phyloP scores from a whole-genome alignment of 2,797 vertebrate genomes.

The Bryconaethiops microstoma region DNA sequence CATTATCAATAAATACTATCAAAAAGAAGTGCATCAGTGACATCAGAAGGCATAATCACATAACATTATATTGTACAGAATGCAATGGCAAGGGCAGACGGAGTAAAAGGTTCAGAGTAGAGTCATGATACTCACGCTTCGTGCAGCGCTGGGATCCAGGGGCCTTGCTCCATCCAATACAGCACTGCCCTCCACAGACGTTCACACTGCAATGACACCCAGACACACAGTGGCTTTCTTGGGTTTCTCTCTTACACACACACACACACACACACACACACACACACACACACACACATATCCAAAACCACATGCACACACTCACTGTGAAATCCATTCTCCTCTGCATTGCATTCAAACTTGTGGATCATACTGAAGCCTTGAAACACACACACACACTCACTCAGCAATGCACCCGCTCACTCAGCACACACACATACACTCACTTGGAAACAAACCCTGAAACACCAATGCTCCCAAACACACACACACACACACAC shows the following conservation, averaged over 20 bases:
- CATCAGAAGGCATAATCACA: too few relatives aligned
- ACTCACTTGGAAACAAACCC: conserved; percentile 42
- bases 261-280: not conserved
- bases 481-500: conserved; percentile 17
- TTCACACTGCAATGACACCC: conserved; percentile 86
- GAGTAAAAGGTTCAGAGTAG: not conserved
- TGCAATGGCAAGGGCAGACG: not conserved
- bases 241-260: not conserved
- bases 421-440: conserved; percentile 22
- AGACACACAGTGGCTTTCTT: conserved; percentile 27
- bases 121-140: conserved; percentile 85
- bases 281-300: not conserved
- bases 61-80: not conserved
- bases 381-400: conserved; percentile 9
- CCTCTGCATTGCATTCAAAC: conserved; percentile 9
- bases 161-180: conserved; percentile 92
- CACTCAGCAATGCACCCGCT: conserved; percentile 42
- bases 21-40: too few relatives aligned
- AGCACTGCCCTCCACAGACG: conserved; percentile 95
- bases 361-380: not conserved
- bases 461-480: conserved; percentile 19
- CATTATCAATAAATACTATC: too few relatives aligned
- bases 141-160: conserved; percentile 94
- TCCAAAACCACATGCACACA: not conserved
- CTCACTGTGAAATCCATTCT: not conserved